Conservation (phyloP, 2,888 invertebrate species). For the Tetragnatha montana region DNA sequence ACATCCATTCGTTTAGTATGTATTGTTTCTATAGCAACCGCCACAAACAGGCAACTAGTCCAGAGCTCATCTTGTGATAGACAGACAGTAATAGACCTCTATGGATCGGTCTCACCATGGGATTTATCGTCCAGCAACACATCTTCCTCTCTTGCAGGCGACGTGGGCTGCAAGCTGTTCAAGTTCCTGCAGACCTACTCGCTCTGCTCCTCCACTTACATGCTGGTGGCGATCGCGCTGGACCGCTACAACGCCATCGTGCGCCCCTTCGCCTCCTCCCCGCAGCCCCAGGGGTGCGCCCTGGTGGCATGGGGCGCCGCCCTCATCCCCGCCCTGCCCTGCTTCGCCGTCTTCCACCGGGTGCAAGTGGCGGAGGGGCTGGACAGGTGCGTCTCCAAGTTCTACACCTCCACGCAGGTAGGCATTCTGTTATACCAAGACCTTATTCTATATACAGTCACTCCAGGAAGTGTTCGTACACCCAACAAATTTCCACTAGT, state of each 20-base stretch:
- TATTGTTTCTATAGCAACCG: too few relatives aligned
- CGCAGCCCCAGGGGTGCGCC: constrained; percentile 45
- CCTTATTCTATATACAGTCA: too few relatives aligned
- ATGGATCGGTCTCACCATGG: too few relatives aligned
- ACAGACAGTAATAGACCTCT: too few relatives aligned
- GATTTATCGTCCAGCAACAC: too few relatives aligned
- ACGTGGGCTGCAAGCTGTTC: constrained; percentile 75
- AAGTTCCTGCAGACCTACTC: constrained; percentile 76
- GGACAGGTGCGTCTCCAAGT: constrained; percentile 58
- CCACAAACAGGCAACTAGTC: too few relatives aligned
- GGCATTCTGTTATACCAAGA: too few relatives aligned
- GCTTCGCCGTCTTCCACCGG: constrained; percentile 55
- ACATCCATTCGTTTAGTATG: too few relatives aligned
- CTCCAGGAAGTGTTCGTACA: too few relatives aligned
- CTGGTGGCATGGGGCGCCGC: constrained; percentile 59
- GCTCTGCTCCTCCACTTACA: constrained; percentile 75
- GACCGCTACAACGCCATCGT: constrained; percentile 76
- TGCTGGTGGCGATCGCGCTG: constrained; percentile 76
- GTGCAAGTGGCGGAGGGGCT: constrained; percentile 10
- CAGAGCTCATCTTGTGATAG: too few relatives aligned
- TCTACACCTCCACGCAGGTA: constrained; percentile 39
- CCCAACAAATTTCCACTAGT: too few relatives aligned
- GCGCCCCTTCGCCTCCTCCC: constrained; percentile 73
- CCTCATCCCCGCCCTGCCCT: constrained; percentile 58
- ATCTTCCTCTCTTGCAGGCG: constrained; percentile 71